Percentiles rank a stretch among this genome's conserved stretches.
Evolutionary conservation across 2,113 vertebrate genomes (phyloP).

Genomic region (Brachypodius melanocephalos): DNA sequence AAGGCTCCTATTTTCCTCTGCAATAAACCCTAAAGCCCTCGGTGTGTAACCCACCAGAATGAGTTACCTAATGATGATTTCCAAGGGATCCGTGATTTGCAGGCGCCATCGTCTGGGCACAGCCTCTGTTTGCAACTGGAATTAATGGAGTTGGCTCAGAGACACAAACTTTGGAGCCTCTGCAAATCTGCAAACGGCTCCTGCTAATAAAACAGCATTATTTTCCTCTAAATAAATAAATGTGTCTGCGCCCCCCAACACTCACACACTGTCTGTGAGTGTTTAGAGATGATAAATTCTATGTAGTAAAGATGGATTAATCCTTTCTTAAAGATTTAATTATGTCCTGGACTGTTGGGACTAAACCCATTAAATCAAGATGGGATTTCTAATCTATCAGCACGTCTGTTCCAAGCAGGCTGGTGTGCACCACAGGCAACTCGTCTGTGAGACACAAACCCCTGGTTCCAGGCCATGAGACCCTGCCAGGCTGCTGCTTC

Average conservation of each 20-base stretch:
- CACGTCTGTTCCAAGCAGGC: not conserved
- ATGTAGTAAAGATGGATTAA: not conserved
- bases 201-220: not conserved
- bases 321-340: not conserved
- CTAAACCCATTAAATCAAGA: not conserved
- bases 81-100: constrained; percentile 40
- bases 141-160: fast-evolving
- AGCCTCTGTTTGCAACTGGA: not conserved
- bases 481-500: not conserved
- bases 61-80: not conserved
- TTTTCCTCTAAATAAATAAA: not conserved
- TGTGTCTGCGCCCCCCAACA: fast-evolving
- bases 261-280: not conserved
- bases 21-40: constrained; percentile 16
- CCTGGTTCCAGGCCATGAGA: not conserved
- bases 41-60: not conserved
- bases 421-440: not conserved
- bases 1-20: constrained; percentile 23
- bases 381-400: not conserved
- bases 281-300: not conserved
- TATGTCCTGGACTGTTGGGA: not conserved
- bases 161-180: not conserved
- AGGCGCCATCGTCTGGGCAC: constrained; percentile 63
- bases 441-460: not conserved
- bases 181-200: not conserved